A percentile compares a stretch with the other conserved stretches of the same genome.
Evolutionary conservation across 2,113 vertebrate species (phyloP).

Genomic region (Damaliscus lunatus): DNA sequence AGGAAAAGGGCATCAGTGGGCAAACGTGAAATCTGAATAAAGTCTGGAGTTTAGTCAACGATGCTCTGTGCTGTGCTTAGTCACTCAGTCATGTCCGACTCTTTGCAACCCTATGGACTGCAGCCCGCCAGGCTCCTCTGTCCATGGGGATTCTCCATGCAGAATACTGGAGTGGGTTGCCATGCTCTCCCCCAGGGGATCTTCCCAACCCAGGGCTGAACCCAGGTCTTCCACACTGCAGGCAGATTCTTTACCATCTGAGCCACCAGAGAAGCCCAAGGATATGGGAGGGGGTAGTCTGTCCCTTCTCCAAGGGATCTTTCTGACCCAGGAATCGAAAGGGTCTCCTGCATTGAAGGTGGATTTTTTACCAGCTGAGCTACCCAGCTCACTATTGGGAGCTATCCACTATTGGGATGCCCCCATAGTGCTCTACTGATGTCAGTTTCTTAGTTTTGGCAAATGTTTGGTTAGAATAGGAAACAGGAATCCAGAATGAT

Average conservation of each 20-base stretch:
- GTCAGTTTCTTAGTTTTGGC: not conserved
- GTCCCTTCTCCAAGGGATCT: not conserved
- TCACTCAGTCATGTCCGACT: not conserved
- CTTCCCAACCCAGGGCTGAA: not conserved
- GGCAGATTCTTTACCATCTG: not conserved
- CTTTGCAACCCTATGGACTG: not conserved
- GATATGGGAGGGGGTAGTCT: not conserved
- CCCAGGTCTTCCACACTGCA: not conserved
- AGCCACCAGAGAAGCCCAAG: not conserved
- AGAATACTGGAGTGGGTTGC: not conserved
- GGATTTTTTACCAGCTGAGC: not conserved
- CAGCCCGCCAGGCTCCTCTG: not conserved
- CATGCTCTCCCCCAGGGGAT: not conserved
- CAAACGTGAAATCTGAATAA: not conserved
- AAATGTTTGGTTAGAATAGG: not conserved
- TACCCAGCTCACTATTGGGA: not conserved
- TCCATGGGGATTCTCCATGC: not conserved
- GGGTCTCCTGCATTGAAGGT: not conserved
- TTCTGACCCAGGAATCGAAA: not conserved
- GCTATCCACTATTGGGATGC: not conserved
- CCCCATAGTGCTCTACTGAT: accelerated
- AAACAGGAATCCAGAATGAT: not conserved
- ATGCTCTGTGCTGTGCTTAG: not conserved
- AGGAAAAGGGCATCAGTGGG: not conserved
- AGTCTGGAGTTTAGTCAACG: not conserved